Base-by-base conservation (phyloP, 1,140 invertebrate species). In the Pseudomyrmex concolor region DNA sequence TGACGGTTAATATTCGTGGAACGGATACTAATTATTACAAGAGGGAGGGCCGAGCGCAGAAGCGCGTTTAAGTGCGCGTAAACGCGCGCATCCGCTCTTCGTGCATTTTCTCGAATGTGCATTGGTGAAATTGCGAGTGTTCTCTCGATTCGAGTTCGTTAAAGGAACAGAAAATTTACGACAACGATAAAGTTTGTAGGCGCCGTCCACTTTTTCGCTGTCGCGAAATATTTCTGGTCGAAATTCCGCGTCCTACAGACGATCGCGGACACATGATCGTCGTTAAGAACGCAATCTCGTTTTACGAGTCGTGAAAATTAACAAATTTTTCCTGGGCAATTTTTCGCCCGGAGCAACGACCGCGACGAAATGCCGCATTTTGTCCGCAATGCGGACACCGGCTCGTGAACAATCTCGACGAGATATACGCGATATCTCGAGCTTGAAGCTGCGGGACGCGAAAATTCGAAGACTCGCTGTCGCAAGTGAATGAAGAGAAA, bases 1-100 rank as follows among this genome's bases (percentile, higher is more conserved):
- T 62, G 60, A 62, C 43, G 60, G 54, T 50, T 89, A 86, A 89
- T 25, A 25, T 89, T 86, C 78, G 54, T 74, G 19, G 19, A 81
- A 74, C 60, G 73, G 59, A 85, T 72, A 86, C 43, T 87, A 86
- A 86, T 87, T 87, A 77, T 72, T 77, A 72, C 9, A 22, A 54
- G 54, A 43, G 45, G 22, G 34, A 43, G 51, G n/a, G n/a, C n/a
- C n/a, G n/a, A 17, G 19, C 51, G 13, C 54, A 60, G 5, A 34
- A 62, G 43, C 50, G 34, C 54, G 81, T 73, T 81, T 62, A 73
- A 85, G 48, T 54, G 48, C 59, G 54, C 70, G 48, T 72, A 85
- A 86, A 77, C 54, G 50, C 13, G 64, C 50, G 51, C 55, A 64
- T 84, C 62, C 60, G 54, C 51, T 8, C 13, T 19, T 17, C 4